Base-by-base conservation (phyloP, 2,888 invertebrate species). In the Antitype chi region DNA sequence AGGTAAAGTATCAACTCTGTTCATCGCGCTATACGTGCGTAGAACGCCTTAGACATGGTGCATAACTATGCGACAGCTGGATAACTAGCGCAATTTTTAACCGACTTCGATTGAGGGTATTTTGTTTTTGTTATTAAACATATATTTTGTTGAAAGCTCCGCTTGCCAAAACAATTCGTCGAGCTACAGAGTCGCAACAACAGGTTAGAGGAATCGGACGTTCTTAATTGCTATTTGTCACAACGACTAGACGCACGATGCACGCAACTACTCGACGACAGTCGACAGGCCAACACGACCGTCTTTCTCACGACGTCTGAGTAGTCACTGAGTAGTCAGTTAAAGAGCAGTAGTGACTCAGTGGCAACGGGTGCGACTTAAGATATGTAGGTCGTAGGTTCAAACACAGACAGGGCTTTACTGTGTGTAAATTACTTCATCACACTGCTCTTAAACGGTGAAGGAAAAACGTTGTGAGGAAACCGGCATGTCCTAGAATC, bases 1-100 rank as follows among this genome's bases (percentile, higher is more conserved):
- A 47, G 25, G 11, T 28, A 23, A 74, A 62, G 75, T 74, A 76
- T 74, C 74, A 64, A 76, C 4, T 38, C 9, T 32, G 25, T 32
- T 32, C 47, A 38, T 64, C 63, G 49, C 49, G 17, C 47, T 76
- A 57, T 28, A 76, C 32, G 25, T 17, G 28, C 11, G 74, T 60
- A 17, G 9, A 17, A 23, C 43, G 60, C 13, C 1, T 28, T 47
- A 47, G 1, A 47, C 1, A 11, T 11, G 11, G 43, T 13, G 43
- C 13, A 47, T 47, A 11, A 60, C 11, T 32, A 20, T 28, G 28
- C 6, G 23, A 62, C 32, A 32, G 17, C 0, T 59, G 17, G 59
- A 17, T 17, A 17, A 25, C 17, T 57, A 20, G 7, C 6, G 52
- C 52, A 15, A n/a, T n/a, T n/a, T n/a, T n/a, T n/a, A n/a, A n/a